phyloP scores from a whole-genome alignment of 2,113 vertebrate species.

The Aldabrachelys gigantea region DNA sequence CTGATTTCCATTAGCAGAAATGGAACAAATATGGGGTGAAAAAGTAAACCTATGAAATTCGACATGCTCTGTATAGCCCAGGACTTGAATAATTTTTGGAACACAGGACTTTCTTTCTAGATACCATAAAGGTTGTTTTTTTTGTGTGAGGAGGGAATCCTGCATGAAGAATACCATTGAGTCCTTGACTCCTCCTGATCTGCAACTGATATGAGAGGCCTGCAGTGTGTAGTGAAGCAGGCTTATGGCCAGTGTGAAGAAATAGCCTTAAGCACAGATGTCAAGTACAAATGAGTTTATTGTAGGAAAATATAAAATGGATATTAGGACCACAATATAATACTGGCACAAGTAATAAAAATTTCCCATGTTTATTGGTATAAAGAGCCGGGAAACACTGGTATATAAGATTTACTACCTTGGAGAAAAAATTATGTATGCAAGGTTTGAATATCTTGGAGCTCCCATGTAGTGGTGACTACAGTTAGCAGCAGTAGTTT shows the following conservation, averaged over 20 bases:
- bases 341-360: background rate
- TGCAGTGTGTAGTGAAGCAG: background rate
- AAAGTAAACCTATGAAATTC: background rate
- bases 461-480: fast-evolving
- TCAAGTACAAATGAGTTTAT: background rate
- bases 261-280: background rate
- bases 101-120: background rate
- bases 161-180: background rate
- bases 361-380: background rate
- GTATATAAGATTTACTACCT: background rate
- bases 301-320: background rate
- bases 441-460: background rate
- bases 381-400: background rate
- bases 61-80: background rate
- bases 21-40: background rate
- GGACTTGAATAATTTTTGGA: background rate
- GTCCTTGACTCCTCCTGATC: background rate
- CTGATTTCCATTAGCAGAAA: background rate
- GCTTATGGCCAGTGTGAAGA: background rate
- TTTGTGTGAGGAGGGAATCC: background rate
- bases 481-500: background rate
- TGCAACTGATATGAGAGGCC: too few relatives aligned
- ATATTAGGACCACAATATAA: background rate
- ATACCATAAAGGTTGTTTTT: background rate
- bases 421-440: background rate